Conservation (phyloP, 2,888 invertebrate genomes). For the Agrochola litura region DNA sequence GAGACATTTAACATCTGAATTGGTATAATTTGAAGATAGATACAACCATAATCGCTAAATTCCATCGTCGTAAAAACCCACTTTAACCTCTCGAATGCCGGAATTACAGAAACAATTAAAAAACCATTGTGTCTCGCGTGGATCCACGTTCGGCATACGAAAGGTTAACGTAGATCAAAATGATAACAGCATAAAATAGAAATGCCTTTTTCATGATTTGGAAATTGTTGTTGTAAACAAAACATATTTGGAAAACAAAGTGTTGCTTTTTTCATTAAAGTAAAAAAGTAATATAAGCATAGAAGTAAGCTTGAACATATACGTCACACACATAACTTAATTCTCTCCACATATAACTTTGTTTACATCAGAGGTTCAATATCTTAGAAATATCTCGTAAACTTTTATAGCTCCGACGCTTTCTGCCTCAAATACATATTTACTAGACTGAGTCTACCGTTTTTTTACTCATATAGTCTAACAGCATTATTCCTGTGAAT, state of each 20-base stretch:
- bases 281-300: slow-evolving; percentile 18
- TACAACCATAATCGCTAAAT: neutral
- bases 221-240: neutral
- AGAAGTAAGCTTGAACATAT: slow-evolving; percentile 22
- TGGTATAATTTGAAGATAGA: neutral
- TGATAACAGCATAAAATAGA: neutral
- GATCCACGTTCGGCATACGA: too few species aligned
- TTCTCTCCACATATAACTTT: slow-evolving; percentile 29
- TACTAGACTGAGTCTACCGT: neutral
- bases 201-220: neutral
- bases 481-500: neutral
- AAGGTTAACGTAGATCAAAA: slow-evolving; percentile 4
- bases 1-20: neutral
- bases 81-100: too few species aligned
- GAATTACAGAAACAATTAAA: too few species aligned
- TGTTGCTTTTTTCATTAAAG: slow-evolving; percentile 11
- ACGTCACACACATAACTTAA: slow-evolving; percentile 23
- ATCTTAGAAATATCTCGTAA: slow-evolving; percentile 38
- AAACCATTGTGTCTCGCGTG: too few species aligned
- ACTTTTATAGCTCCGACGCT: slow-evolving; percentile 34
- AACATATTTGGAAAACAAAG: slow-evolving; percentile 1
- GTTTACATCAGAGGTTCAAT: slow-evolving; percentile 23
- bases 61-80: neutral
- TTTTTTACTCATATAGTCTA: neutral
- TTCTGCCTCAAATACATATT: slow-evolving; percentile 6